Percentiles rank a stretch among this genome's conserved stretches.
phyloP scores from a whole-genome alignment of 1,140 invertebrate genomes.

The Cecropterus lyciades region DNA sequence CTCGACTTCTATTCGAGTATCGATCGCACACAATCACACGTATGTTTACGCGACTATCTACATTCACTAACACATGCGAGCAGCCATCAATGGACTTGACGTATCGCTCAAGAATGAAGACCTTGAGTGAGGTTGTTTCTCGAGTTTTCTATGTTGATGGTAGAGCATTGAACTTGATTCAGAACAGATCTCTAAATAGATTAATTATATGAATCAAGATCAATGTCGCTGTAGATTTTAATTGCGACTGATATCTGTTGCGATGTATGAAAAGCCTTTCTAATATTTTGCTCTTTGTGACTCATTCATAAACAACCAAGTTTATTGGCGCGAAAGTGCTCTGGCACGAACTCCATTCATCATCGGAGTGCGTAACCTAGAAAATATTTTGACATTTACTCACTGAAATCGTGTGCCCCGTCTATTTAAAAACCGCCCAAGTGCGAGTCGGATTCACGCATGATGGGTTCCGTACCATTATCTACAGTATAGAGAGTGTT shows the following conservation, averaged over 20 bases:
- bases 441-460: no score
- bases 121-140: slow-evolving; percentile 70
- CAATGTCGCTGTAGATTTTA: slow-evolving; percentile 22
- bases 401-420: slow-evolving; percentile 31
- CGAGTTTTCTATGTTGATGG: slow-evolving; percentile 50
- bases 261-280: slow-evolving; percentile 3
- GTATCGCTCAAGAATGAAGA: slow-evolving; percentile 63
- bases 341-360: slow-evolving; percentile 26
- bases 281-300: slow-evolving; percentile 25
- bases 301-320: slow-evolving; percentile 37
- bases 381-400: slow-evolving; percentile 43
- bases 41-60: slow-evolving; percentile 37
- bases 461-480: no score
- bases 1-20: slow-evolving; percentile 39
- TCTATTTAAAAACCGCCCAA: slow-evolving; percentile 18
- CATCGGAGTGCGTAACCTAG: slow-evolving; percentile 44
- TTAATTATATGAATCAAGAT: slow-evolving; percentile 40
- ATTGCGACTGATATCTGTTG: slow-evolving; percentile 2
- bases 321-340: slow-evolving; percentile 35
- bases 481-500: no score
- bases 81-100: slow-evolving; percentile 69
- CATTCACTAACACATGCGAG: slow-evolving; percentile 50
- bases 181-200: slow-evolving; percentile 39
- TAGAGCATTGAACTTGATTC: slow-evolving; percentile 62
- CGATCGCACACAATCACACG: slow-evolving; percentile 39